These are phyloP conservation scores for Liopterus haemorrhoidalis DNA, from an alignment of 2,888 invertebrate species.

Conservation along the genomic window DNA sequence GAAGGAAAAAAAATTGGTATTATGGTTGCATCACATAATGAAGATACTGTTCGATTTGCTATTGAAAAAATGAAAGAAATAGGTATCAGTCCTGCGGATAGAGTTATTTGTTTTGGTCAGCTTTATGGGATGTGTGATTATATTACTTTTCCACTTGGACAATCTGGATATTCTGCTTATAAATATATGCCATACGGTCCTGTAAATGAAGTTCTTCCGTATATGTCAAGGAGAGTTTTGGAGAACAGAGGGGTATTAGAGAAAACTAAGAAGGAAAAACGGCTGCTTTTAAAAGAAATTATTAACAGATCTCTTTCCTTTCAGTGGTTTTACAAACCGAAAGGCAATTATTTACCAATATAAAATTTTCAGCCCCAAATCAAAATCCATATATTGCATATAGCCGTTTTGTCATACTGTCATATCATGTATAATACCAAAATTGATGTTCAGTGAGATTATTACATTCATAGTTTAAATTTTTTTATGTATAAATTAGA, in stretches of 20 bases:
- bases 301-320: too few relatives aligned
- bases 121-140: constrained; percentile 96
- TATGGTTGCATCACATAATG: constrained; percentile 95
- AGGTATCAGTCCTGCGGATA: constrained; percentile 77
- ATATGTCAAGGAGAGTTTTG: constrained; percentile 84
- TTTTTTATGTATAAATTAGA: too few relatives aligned
- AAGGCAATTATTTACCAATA: too few relatives aligned
- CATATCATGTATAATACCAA: too few relatives aligned
- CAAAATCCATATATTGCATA: too few relatives aligned
- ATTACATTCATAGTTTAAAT: too few relatives aligned
- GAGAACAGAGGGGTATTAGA: constrained; percentile 83
- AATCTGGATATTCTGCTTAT: constrained; percentile 95
- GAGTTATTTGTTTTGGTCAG: constrained; percentile 93
- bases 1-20: constrained; percentile 66
- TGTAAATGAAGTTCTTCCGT: constrained; percentile 88
- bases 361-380: too few relatives aligned
- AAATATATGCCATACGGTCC: constrained; percentile 96
- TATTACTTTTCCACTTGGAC: constrained; percentile 87
- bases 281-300: constrained; percentile 66
- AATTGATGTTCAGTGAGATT: too few relatives aligned
- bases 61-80: constrained; percentile 88
- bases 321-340: too few relatives aligned
- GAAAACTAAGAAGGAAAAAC: constrained; percentile 82
- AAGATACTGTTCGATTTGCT: constrained; percentile 87
- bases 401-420: too few relatives aligned